Evolutionary conservation across 2,797 vertebrate genomes (phyloP), one percentile per base, ranked within the genome.

Genomic region (Rachycentron canadum): DNA sequence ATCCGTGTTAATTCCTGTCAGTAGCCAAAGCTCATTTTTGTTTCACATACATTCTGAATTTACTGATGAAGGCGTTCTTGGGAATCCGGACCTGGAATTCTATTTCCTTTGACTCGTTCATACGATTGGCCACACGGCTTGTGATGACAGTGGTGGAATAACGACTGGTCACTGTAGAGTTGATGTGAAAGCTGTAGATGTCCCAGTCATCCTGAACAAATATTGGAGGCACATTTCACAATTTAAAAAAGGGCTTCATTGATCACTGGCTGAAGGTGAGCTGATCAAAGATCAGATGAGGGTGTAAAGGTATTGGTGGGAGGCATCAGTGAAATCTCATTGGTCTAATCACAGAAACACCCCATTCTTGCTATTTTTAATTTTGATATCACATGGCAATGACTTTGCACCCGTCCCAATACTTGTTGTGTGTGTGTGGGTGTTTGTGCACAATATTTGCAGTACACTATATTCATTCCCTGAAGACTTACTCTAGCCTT

Each of bases 61-160:
- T 97, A 88, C 94, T 97, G 94, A 99, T 97, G 90, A 99, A 98
- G 50, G 98, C 97, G 2, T 94, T 96, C 90, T 96, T 98, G 73
- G 97, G 97, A 58, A 99, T 93, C 73, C 96, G 96, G 79, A 99
- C 95, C 9, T 97, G 92, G 81, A 99, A 99, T 69, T 94, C 86
- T 0, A 95, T 94, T 85, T 97, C 96, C 72, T 65, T 92, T 7
- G 94, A 87, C 14, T 91, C 69, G 0, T 95, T 40, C 25, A 92
- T 94, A 3, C 78, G 94, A 88, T 98, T 99, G 60, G 91, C 94
- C 67, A 98, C 95, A 2, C 93, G 95, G 81, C 97, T 98, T 65
- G 94, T 97, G 89, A 99, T 92, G 73, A 96, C 21, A 0, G 96
- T 98, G 85, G 94, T 95, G 63, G 97, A 96, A 75, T 97, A 98